Conservation (phyloP, 2,113 vertebrate genomes). For the Gadus chalcogrammus region DNA sequence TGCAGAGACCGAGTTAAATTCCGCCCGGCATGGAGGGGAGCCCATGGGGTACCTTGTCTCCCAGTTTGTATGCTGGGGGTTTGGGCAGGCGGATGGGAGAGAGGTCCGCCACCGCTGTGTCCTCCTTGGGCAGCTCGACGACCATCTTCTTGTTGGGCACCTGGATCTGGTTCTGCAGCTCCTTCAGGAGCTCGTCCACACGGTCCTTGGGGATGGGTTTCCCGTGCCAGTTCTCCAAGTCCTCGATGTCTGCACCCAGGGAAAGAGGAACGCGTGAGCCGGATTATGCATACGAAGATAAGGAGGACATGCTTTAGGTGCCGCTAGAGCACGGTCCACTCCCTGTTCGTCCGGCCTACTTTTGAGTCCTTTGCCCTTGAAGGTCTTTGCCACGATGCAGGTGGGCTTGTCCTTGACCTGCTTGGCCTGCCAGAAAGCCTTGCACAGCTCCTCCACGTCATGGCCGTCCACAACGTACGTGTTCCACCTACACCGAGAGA, state of each 20-base stretch:
- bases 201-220: constrained; percentile 82
- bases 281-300: no score
- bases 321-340: not conserved
- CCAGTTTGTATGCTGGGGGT: constrained; percentile 71
- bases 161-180: constrained; percentile 76
- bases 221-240: constrained; percentile 83
- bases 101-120: constrained; percentile 60
- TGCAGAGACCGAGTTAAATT: not conserved
- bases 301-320: not conserved
- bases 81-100: constrained; percentile 61
- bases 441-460: constrained; percentile 79
- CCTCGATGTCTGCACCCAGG: constrained; percentile 73
- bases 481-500: constrained; percentile 76
- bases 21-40: not conserved
- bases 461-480: constrained; percentile 83
- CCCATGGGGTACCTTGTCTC: constrained; percentile 74
- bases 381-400: constrained; percentile 83
- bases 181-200: constrained; percentile 68
- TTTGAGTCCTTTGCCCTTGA: constrained; percentile 82
- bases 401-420: constrained; percentile 80
- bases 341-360: constrained; percentile 56
- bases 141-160: constrained; percentile 61
- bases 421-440: constrained; percentile 78
- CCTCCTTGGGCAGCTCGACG: constrained; percentile 73
- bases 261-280: not conserved